These are phyloP conservation scores for Sycophaga agraensis DNA, from an alignment of 1,140 invertebrate genomes.

Conservation along the genomic window DNA sequence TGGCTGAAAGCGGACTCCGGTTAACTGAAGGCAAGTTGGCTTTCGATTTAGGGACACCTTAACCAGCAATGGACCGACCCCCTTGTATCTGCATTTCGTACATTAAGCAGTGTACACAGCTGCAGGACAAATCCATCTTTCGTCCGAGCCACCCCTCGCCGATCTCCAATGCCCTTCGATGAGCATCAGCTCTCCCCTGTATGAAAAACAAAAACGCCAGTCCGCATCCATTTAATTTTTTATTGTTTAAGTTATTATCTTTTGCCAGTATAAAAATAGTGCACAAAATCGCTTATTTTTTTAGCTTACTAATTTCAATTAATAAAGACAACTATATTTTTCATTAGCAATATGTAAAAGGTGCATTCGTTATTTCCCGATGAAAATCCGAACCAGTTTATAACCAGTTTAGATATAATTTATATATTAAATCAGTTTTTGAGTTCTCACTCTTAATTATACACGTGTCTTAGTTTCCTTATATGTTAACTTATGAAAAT, in stretches of 20 bases:
- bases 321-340: no score
- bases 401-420: no score
- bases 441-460: no score
- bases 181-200: not conserved
- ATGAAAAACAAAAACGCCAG: conserved; percentile 1
- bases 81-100: conserved; percentile 31
- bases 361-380: not conserved
- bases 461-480: no score
- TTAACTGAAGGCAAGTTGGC: conserved; percentile 32
- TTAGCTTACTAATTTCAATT: not conserved
- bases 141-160: not conserved
- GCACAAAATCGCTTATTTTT: not conserved
- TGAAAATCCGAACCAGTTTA: no score
- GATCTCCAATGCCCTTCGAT: not conserved
- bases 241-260: not conserved
- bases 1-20: not conserved
- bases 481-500: no score
- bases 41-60: conserved; percentile 42
- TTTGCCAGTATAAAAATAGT: not conserved
- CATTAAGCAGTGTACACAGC: conserved; percentile 53
- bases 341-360: no score
- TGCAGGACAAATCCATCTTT: conserved; percentile 45
- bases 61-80: conserved; percentile 38
- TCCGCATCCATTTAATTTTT: conserved; percentile 1
- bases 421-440: no score